Evolutionary conservation across 2,797 vertebrate species (phyloP), one percentile per base, ranked within the genome.

Genomic region (Schizothorax lantsangensis): DNA sequence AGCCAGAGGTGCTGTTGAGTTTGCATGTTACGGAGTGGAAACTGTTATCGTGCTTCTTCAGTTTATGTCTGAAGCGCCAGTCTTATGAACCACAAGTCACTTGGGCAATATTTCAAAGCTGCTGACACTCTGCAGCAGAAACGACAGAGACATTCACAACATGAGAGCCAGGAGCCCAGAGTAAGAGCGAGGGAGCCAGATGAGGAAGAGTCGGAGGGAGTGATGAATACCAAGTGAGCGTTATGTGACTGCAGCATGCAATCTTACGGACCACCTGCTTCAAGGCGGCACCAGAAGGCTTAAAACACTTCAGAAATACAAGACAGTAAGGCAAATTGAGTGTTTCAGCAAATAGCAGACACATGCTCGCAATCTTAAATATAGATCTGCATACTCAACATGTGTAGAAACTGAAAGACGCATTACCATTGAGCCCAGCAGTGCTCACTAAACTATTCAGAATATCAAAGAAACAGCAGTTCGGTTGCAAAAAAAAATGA

Each of bases 31-130:
- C 79, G 23, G 14, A 38, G 49, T 66, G 59, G 43, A 49, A 77
- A 66, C 54, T 40, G 33, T 26, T 75, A 84, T 84, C 59, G 0
- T 26, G 19, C 30, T 33, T 77, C 21, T 45, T 45, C 72, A 77
- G 83, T 43, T 74, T 45, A 52, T 30, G 52, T 84, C 71, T 74
- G 19, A 49, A 84, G 82, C 30, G 23, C 19, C 73, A 38, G 72
- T 38, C 59, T 64, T 30, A 38, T 52, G 71, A 77, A 75, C 30
- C 57, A 23, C 45, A 40, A 68, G 59, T 38, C 83, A 68, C 72
- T 84, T 52, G 17, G 40, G 69, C 69, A 74, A 33, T 33, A n/a
- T 83, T 47, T 83, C 57, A 74, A 74, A 83, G 38, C 81, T 83
- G 54, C 10, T 83, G 69, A 83, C 23, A 83, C 30, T 81, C 45